A percentile compares a stretch with the other conserved stretches of the same genome.
These are phyloP conservation scores for Ctenopoma multispine DNA, from an alignment of 2,797 vertebrate species.

Conservation along the genomic window DNA sequence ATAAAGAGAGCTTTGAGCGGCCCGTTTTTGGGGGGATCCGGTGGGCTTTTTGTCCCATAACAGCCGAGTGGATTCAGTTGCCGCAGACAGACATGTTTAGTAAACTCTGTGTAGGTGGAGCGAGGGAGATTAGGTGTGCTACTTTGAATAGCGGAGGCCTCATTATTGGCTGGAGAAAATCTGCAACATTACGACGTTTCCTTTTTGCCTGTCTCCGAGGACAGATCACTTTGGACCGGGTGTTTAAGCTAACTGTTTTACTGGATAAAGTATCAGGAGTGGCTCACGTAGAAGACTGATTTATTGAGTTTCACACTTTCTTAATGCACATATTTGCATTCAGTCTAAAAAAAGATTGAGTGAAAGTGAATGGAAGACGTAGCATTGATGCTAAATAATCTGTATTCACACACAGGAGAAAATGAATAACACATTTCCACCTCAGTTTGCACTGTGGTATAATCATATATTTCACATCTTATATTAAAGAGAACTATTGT, in stretches of 20 bases:
- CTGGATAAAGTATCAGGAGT: neutral
- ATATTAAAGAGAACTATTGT: neutral
- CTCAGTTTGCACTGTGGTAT: neutral
- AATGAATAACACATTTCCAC: neutral
- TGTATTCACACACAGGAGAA: neutral
- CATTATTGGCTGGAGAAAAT: conserved; percentile 40
- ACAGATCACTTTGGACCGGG: neutral
- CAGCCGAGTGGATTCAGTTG: conserved; percentile 73
- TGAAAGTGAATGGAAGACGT: neutral
- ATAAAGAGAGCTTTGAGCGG: conserved; percentile 81
- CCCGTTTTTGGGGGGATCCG: conserved; percentile 75
- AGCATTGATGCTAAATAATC: neutral
- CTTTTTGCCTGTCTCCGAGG: conserved; percentile 16
- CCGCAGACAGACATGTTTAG: conserved; percentile 78
- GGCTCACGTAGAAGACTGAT: neutral
- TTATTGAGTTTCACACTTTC: conserved; percentile 3
- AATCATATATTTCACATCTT: conserved; percentile 9
- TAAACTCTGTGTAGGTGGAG: conserved; percentile 71
- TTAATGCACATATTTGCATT: neutral
- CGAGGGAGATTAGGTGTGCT: conserved; percentile 73
- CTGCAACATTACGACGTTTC: conserved; percentile 33
- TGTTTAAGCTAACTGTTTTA: conserved; percentile 4
- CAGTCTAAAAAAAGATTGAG: neutral
- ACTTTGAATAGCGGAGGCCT: conserved; percentile 59
- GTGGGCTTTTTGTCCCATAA: conserved; percentile 79